Evolutionary conservation across 2,888 invertebrate species (phyloP), one percentile per base, ranked within the genome.

Genomic region (Liodrosophila aerea): DNA sequence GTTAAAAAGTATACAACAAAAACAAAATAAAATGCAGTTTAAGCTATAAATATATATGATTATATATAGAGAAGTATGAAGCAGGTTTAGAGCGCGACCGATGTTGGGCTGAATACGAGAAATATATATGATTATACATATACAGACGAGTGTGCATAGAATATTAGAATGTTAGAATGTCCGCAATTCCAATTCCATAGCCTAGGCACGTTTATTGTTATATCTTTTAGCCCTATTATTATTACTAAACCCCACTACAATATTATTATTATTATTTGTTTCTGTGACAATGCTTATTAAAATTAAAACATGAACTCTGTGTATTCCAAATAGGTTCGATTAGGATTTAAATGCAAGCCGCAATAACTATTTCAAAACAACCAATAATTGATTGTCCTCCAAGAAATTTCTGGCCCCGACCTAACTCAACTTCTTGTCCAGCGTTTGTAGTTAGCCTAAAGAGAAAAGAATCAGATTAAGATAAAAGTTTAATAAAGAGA

Each of bases 71-170:
- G 60, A 59, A 64, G 27, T 41, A 53, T 33, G 57, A 68, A 57
- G 52, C n/a, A 58, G 70, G 69, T 62, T 73, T 81, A 66, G 57
- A 73, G 54, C 78, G 84, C 77, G 71, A 62, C 77, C 84, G 80
- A 54, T 73, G 77, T 77, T 82, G 62, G 61, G 61, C 41, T 50
- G 3, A 4, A 22, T 22, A 22, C 2, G 5, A 22, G 22, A 59
- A 50, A 52, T 31, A 46, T 50, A 31, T 52, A 65, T 63, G 33
- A 47, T 45, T 53, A 60, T 49, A 40, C 29, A 53, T 33, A 53
- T 16, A 37, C 18, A 37, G 31, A 45, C 41, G 13, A 40, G n/a
- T n/a, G n/a, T n/a, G n/a, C n/a, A n/a, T n/a, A n/a, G n/a, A n/a
- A n/a, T n/a, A n/a, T n/a, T n/a, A n/a, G n/a, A n/a, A n/a, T n/a